These are phyloP conservation scores for Falcaria lacertinaria DNA, from an alignment of 2,888 invertebrate genomes.

Conservation along the genomic window DNA sequence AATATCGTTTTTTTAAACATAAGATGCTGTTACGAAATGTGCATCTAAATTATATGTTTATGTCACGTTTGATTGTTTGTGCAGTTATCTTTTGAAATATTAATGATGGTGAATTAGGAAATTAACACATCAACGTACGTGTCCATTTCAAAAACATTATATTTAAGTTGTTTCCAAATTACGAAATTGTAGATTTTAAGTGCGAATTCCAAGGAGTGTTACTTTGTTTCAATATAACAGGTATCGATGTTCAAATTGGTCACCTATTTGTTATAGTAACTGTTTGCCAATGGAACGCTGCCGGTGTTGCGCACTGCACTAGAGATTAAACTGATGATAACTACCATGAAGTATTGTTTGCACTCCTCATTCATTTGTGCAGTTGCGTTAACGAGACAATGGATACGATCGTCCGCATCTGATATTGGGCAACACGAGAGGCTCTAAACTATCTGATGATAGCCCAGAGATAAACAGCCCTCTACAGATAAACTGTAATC, in stretches of 20 bases:
- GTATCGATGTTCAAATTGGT: background rate
- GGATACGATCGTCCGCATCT: slow-evolving; percentile 13
- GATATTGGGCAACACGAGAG: slow-evolving; percentile 28
- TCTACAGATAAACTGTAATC: slow-evolving; percentile 21
- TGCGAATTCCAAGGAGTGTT: background rate
- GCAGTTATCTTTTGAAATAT: background rate
- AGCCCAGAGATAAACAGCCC: slow-evolving; percentile 21
- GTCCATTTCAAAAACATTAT: background rate
- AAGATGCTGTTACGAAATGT: background rate
- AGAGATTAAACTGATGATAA: slow-evolving; percentile 23
- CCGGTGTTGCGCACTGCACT: slow-evolving; percentile 10
- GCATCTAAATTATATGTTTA: background rate
- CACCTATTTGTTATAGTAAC: background rate
- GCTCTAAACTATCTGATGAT: slow-evolving; percentile 9
- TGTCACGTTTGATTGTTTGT: background rate
- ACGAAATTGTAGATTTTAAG: too few relatives aligned
- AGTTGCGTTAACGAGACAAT: slow-evolving; percentile 34
- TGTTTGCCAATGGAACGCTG: background rate
- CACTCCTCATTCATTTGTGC: slow-evolving; percentile 32
- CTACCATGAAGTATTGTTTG: slow-evolving; percentile 31
- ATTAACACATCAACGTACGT: background rate
- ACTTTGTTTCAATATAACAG: background rate
- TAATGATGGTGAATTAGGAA: background rate
- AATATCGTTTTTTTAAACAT: background rate
- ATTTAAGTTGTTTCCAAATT: background rate